Percentiles rank a stretch among this genome's conserved stretches.
Evolutionary conservation across 2,888 invertebrate genomes (phyloP).

Genomic region (Neuroscelio doddi): DNA sequence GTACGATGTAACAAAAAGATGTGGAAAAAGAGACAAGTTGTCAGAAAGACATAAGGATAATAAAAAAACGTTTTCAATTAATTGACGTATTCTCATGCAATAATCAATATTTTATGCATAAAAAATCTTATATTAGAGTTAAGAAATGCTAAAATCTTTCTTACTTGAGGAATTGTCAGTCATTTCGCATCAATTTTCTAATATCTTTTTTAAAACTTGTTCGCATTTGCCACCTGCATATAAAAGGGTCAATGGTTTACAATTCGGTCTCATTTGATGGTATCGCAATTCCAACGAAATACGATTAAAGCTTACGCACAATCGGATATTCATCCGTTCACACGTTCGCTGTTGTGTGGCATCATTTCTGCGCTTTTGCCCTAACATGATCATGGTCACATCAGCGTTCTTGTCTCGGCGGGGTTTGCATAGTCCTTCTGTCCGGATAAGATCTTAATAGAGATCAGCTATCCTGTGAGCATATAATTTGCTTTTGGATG

Average conservation of each 20-base stretch:
- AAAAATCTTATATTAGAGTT: no score
- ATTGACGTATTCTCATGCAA: no score
- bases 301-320: conserved; percentile 51
- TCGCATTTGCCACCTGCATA: neutral
- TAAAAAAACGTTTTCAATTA: no score
- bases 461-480: conserved; percentile 70
- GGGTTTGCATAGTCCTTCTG: conserved; percentile 30
- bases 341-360: conserved; percentile 51
- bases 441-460: conserved; percentile 69
- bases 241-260: conserved; percentile 5
- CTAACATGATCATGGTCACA: conserved; percentile 17
- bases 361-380: conserved; percentile 12
- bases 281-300: conserved; percentile 44
- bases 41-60: no score
- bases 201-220: neutral
- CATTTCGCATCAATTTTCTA: neutral
- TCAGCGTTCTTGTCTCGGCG: conserved; percentile 31
- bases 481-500: conserved; percentile 70
- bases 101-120: no score
- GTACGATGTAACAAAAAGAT: conserved; percentile 14
- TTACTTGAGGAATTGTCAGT: no score
- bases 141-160: no score
- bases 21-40: neutral
- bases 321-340: conserved; percentile 56
- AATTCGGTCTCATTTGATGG: conserved; percentile 33